Evolutionary conservation across 2,888 invertebrate species (phyloP).

Genomic region (Macaria liturata): DNA sequence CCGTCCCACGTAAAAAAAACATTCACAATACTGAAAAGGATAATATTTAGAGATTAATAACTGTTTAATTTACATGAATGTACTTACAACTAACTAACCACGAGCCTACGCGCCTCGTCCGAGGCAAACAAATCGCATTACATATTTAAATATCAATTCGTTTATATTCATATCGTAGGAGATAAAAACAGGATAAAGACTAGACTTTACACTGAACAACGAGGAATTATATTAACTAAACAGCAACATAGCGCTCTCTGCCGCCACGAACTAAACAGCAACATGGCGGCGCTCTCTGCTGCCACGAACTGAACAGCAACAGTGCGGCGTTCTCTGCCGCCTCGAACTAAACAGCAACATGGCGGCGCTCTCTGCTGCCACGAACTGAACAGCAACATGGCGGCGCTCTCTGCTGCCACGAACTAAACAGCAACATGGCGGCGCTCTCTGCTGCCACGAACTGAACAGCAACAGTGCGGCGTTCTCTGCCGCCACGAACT

Average conservation of each 20-base stretch:
- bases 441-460: no score
- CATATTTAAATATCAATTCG: slow-evolving; percentile 77
- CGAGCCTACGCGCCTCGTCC: slow-evolving; percentile 66
- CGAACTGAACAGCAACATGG: slow-evolving; percentile 15
- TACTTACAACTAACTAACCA: slow-evolving; percentile 81
- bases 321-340: slow-evolving; percentile 50
- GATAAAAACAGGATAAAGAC: slow-evolving; percentile 82
- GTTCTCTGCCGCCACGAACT: slow-evolving; percentile 58
- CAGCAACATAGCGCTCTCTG: slow-evolving; percentile 63
- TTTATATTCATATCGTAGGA: slow-evolving; percentile 76
- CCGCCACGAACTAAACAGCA: slow-evolving; percentile 69
- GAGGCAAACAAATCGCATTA: slow-evolving; percentile 68
- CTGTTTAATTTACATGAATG: slow-evolving; percentile 78
- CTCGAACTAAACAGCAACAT: slow-evolving; percentile 71
- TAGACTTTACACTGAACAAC: slow-evolving; percentile 84
- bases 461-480: slow-evolving; percentile 68
- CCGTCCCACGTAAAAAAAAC: slow-evolving; percentile 67
- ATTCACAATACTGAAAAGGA: slow-evolving; percentile 81
- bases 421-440: no score
- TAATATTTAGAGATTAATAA: slow-evolving; percentile 76
- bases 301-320: slow-evolving; percentile 70
- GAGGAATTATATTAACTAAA: slow-evolving; percentile 73
- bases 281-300: slow-evolving; percentile 53
- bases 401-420: no score
- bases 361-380: slow-evolving; percentile 49